These are phyloP conservation scores for Adoxophyes honmai DNA, from an alignment of 1,140 invertebrate species.

Conservation along the genomic window DNA sequence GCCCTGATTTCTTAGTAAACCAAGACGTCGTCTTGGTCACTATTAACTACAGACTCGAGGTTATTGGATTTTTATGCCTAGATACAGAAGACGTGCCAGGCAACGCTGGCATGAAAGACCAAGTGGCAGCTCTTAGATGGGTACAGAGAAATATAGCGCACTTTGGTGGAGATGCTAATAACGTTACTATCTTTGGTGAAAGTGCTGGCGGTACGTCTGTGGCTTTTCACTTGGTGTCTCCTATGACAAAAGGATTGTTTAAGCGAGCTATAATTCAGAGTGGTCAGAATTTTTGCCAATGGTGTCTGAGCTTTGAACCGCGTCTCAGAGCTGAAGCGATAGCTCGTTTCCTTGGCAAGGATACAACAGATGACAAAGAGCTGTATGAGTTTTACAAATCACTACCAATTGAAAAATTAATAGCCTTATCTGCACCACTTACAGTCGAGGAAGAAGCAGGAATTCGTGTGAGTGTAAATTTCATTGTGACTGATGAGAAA, in stretches of 20 bases:
- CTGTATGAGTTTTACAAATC: slow-evolving; percentile 12
- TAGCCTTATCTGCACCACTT: not conserved
- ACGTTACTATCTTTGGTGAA: slow-evolving; percentile 85
- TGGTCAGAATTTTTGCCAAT: not conserved
- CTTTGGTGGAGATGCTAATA: slow-evolving; percentile 83
- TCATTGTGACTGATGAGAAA: slow-evolving; percentile 6
- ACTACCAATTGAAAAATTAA: not conserved
- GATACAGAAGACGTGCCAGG: slow-evolving; percentile 43
- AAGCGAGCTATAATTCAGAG: slow-evolving; percentile 22
- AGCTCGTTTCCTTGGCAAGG: not conserved
- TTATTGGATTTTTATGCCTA: slow-evolving; percentile 69
- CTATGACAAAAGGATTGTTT: slow-evolving; percentile 77
- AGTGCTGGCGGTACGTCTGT: slow-evolving; percentile 78
- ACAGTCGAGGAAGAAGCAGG: not conserved
- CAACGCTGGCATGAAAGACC: slow-evolving; percentile 24
- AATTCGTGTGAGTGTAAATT: not conserved
- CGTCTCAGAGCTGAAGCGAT: slow-evolving; percentile 2
- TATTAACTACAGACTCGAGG: slow-evolving; percentile 81
- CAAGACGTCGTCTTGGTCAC: slow-evolving; percentile 80
- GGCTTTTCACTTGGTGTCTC: slow-evolving; percentile 71
- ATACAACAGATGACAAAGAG: not conserved
- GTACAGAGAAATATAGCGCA: slow-evolving; percentile 18
- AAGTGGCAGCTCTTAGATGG: slow-evolving; percentile 24
- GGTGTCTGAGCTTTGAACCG: not conserved
- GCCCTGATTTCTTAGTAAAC: slow-evolving; percentile 78